These are phyloP conservation scores for Epinotia brunnichana DNA, from an alignment of 2,888 invertebrate genomes.

Conservation along the genomic window DNA sequence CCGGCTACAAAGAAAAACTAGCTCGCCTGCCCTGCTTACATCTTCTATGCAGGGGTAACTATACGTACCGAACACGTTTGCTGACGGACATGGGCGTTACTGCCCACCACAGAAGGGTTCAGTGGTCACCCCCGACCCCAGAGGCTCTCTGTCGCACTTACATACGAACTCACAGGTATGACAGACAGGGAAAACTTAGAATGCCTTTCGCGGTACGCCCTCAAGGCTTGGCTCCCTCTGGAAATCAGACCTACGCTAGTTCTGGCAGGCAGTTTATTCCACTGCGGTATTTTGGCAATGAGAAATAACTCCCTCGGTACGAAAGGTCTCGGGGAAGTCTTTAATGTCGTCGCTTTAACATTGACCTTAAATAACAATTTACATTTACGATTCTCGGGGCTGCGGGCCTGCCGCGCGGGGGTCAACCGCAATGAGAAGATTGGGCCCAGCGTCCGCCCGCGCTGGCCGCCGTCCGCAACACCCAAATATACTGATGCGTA, in stretches of 20 bases:
- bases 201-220: no score
- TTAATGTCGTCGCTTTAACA: slow-evolving; percentile 52
- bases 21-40: no score
- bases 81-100: background rate
- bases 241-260: no score
- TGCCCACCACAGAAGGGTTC: no score
- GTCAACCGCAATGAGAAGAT: slow-evolving; percentile 75
- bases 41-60: background rate
- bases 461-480: slow-evolving; percentile 46
- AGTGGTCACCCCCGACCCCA: no score
- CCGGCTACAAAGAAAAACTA: no score
- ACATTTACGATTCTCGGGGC: slow-evolving; percentile 64
- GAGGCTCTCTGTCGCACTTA: no score
- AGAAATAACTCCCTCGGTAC: background rate
- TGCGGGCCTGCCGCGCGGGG: slow-evolving; percentile 56
- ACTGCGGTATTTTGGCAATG: slow-evolving; percentile 23
- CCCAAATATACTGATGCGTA: slow-evolving; percentile 36
- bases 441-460: slow-evolving; percentile 68
- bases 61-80: background rate
- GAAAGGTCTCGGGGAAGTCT: slow-evolving; percentile 10
- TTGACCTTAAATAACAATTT: slow-evolving; percentile 77
- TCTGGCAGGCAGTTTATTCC: slow-evolving; percentile 20
- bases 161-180: no score
- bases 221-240: no score
- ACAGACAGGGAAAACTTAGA: no score